Base-by-base conservation (phyloP, 2,888 invertebrate species). In the Nemapogon koenigi region DNA sequence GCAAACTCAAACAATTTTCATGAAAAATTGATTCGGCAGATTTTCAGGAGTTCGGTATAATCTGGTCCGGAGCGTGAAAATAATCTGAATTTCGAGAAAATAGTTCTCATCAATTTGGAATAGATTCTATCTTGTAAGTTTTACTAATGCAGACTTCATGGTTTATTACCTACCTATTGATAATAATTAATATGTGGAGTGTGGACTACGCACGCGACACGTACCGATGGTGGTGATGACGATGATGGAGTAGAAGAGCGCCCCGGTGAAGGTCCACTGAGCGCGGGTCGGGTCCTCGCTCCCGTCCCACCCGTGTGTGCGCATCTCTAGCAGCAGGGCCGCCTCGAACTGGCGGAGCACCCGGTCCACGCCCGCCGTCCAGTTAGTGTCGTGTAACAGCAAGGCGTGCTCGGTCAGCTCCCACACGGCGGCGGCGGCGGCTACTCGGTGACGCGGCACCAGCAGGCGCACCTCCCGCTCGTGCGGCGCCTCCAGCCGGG, bases 161-260 rank as follows among this genome's bases (percentile, higher is more conserved):
- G n/a, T n/a, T n/a, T n/a, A n/a, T n/a, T n/a, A n/a, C n/a, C n/a
- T n/a, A n/a, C n/a, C n/a, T n/a, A n/a, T n/a, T n/a, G n/a, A n/a
- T n/a, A n/a, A n/a, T n/a, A n/a, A n/a, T n/a, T n/a, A n/a, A n/a
- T n/a, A n/a, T n/a, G n/a, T n/a, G n/a, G n/a, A n/a, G n/a, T n/a
- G n/a, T n/a, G n/a, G n/a, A n/a, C n/a, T n/a, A n/a, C n/a, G n/a
- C n/a, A n/a, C n/a, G n/a, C n/a, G n/a, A n/a, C 33, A 71, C 87
- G 84, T 59, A 94, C 95, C 96, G 48, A 96, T 96, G 22, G 96
- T 96, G 38, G 96, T 96, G 65, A 96, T 96, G 48, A 96, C 94
- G 50, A 96, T 94, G 58, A 97, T 95, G 49, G 94, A 94, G 78
- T 95, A 96, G 73, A 96, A 92, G 14, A 97, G 81, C 0, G 95